Percentiles rank a stretch among this genome's conserved stretches.
Conservation (phyloP, 2,113 vertebrate genomes). For the Dinomys branickii region DNA sequence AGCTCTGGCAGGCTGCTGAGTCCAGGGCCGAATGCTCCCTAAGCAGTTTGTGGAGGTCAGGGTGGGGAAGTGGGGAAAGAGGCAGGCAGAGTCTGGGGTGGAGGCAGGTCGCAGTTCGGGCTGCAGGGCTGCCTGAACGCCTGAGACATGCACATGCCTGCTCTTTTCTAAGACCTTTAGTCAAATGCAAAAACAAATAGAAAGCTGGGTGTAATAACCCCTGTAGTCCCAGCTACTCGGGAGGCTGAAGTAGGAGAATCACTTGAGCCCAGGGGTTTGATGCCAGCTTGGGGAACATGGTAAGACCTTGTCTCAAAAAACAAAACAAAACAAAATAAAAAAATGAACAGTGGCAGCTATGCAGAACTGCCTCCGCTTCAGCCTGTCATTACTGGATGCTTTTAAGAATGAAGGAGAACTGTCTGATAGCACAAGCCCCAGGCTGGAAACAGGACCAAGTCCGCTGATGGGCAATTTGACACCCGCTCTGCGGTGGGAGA, state of each 20-base stretch:
- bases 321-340: neutral
- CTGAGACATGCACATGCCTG: neutral
- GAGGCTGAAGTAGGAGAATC: neutral
- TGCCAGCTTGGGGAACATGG: neutral
- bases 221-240: neutral
- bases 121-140: neutral
- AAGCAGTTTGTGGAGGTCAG: neutral
- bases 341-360: accelerated
- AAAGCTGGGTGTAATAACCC: neutral
- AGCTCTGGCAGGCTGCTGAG: neutral
- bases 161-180: neutral
- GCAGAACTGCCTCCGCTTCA: neutral
- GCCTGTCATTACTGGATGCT: neutral
- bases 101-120: neutral
- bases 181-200: neutral
- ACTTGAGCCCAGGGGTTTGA: neutral
- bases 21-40: neutral
- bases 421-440: accelerated
- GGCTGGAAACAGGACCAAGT: neutral
- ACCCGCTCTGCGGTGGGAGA: accelerated
- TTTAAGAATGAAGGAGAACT: neutral
- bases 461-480: neutral
- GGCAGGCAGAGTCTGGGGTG: neutral
- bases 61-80: neutral
- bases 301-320: neutral